These are phyloP conservation scores for Melanotaenia boesemani DNA, from an alignment of 2,797 vertebrate species.

Conservation along the genomic window DNA sequence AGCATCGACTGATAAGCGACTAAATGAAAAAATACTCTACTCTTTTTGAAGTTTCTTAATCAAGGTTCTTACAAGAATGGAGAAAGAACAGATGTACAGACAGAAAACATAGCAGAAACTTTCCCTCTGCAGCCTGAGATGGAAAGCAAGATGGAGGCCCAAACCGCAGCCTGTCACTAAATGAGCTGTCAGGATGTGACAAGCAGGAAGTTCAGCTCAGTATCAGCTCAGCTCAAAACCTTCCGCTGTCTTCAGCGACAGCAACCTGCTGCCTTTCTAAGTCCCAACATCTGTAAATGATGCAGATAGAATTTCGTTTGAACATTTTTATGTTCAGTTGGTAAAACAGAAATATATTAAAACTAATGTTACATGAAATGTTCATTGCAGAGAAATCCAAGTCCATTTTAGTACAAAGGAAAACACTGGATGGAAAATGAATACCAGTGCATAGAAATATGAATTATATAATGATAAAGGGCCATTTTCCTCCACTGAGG, in stretches of 20 bases:
- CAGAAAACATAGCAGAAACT: slow-evolving; percentile 40
- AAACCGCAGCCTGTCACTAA: slow-evolving; percentile 67
- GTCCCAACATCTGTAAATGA: not conserved
- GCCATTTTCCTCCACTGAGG: too few species aligned
- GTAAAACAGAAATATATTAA: slow-evolving; percentile 2
- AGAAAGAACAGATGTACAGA: slow-evolving; percentile 4
- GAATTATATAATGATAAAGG: too few species aligned
- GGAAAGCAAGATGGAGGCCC: slow-evolving; percentile 49
- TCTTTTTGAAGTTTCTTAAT: not conserved
- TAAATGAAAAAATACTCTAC: not conserved
- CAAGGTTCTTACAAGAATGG: not conserved
- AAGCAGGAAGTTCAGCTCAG: slow-evolving; percentile 64
- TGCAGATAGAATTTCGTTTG: not conserved
- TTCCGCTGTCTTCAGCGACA: not conserved
- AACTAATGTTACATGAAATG: slow-evolving; percentile 9
- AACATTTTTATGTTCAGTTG: not conserved
- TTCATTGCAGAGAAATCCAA: not conserved
- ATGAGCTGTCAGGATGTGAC: slow-evolving; percentile 66
- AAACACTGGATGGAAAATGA: not conserved
- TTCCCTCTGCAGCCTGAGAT: slow-evolving; percentile 22
- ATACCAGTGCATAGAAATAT: too few species aligned
- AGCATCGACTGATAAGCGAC: slow-evolving; percentile 6
- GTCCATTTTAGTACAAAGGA: not conserved
- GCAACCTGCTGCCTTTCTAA: not conserved
- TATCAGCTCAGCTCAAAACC: slow-evolving; percentile 21